These are phyloP conservation scores for Ochropleura plecta DNA, from an alignment of 2,888 invertebrate genomes.

Conservation along the genomic window DNA sequence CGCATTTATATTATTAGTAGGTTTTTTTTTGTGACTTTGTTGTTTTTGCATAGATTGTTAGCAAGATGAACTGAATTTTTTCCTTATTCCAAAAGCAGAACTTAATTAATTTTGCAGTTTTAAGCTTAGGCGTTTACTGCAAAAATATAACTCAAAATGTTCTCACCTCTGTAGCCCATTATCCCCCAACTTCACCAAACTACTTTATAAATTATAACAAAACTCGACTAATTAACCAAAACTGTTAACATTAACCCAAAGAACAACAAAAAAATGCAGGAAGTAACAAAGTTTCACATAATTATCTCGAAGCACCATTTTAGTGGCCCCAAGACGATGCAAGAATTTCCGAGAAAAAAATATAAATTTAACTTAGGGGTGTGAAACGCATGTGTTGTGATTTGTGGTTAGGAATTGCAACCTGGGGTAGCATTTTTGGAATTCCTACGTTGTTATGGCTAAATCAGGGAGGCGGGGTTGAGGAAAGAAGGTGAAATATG, in stretches of 20 bases:
- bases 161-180: background rate
- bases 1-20: too few relatives aligned
- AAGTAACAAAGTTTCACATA: slow-evolving; percentile 59
- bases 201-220: slow-evolving; percentile 29
- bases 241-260: slow-evolving; percentile 45
- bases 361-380: slow-evolving; percentile 1
- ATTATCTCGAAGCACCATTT: slow-evolving; percentile 50
- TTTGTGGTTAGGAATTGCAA: slow-evolving; percentile 15
- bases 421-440: slow-evolving; percentile 7
- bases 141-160: background rate
- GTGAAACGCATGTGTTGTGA: slow-evolving; percentile 35
- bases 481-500: background rate
- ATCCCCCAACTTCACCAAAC: slow-evolving; percentile 3
- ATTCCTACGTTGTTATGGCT: slow-evolving; percentile 11
- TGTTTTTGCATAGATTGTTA: background rate
- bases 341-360: slow-evolving; percentile 48
- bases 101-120: background rate
- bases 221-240: slow-evolving; percentile 57
- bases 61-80: background rate
- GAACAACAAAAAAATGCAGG: slow-evolving; percentile 44
- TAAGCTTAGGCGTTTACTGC: background rate
- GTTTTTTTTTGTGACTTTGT: too few relatives aligned
- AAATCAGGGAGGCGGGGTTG: background rate
- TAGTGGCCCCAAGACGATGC: slow-evolving; percentile 48
- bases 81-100: background rate